Evolutionary conservation across 2,888 invertebrate species (phyloP).

Genomic region (Deroplatys truncata): DNA sequence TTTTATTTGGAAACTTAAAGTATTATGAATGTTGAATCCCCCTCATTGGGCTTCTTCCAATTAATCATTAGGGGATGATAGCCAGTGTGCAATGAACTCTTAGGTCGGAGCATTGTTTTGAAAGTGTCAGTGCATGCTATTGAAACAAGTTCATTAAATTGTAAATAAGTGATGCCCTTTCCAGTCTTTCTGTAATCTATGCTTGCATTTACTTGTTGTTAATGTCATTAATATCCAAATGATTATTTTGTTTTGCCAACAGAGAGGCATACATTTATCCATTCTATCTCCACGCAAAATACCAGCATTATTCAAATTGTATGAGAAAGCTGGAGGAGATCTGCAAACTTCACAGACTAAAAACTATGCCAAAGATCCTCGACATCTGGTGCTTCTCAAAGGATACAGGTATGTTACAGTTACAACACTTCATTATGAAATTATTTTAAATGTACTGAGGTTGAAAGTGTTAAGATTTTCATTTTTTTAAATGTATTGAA

Average conservation of each 20-base stretch:
- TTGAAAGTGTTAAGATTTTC: background rate
- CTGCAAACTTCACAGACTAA: constrained; percentile 72
- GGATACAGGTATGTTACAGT: constrained; percentile 55
- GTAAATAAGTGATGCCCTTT: too few relatives aligned
- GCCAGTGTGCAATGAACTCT: too few relatives aligned
- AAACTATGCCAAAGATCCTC: constrained; percentile 86
- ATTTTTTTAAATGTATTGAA: too few relatives aligned
- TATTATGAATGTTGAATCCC: too few relatives aligned
- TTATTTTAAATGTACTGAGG: background rate
- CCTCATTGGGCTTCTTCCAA: too few relatives aligned
- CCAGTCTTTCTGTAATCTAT: too few relatives aligned
- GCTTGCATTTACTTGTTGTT: too few relatives aligned
- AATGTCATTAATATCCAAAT: background rate
- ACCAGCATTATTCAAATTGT: constrained; percentile 78
- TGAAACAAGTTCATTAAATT: too few relatives aligned
- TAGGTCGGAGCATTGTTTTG: too few relatives aligned
- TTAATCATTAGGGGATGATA: too few relatives aligned
- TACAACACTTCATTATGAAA: constrained; percentile 11
- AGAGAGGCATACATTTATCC: constrained; percentile 79
- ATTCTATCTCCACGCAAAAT: constrained; percentile 86
- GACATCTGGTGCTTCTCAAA: constrained; percentile 73
- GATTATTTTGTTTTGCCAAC: constrained; percentile 38
- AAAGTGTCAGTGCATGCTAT: too few relatives aligned
- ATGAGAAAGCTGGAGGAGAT: constrained; percentile 88
- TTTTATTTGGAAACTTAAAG: too few relatives aligned